phyloP scores from a whole-genome alignment of 2,797 vertebrate genomes.

The Hydrolagus colliei region DNA sequence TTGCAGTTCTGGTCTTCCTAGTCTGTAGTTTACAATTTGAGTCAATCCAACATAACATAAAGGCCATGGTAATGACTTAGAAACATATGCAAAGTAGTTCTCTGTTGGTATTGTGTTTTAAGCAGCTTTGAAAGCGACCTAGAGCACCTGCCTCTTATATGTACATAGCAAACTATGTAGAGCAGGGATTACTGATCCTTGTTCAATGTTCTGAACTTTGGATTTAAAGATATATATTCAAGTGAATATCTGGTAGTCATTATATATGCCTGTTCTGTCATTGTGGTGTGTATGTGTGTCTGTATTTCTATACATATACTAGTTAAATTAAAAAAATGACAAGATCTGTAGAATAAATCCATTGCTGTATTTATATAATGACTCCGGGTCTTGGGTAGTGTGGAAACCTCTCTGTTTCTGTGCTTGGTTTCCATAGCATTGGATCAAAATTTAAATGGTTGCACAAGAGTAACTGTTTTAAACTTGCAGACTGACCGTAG shows the following conservation, averaged over 20 bases:
- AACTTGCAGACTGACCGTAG: too few species aligned
- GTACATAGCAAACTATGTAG: neutral
- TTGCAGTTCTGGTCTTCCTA: neutral
- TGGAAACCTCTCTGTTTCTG: too few species aligned
- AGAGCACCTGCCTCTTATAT: neutral
- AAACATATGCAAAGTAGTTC: constrained; percentile 16
- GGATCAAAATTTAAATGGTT: too few species aligned
- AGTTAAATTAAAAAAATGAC: too few species aligned
- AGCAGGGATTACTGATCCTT: neutral
- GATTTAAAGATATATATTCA: neutral
- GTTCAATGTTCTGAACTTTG: neutral
- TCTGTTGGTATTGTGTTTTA: neutral
- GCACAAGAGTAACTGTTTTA: too few species aligned
- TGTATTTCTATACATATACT: too few species aligned
- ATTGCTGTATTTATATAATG: too few species aligned
- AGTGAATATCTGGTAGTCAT: neutral
- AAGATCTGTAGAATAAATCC: too few species aligned
- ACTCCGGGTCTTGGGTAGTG: too few species aligned
- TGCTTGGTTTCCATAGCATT: too few species aligned
- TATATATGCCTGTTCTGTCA: too few species aligned
- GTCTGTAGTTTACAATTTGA: neutral
- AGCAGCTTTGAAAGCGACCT: neutral
- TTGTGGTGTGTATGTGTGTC: too few species aligned
- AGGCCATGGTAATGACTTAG: neutral
- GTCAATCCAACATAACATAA: neutral